A percentile compares a stretch with the other conserved stretches of the same genome.
phyloP scores from a whole-genome alignment of 2,113 vertebrate species.

The Cololabis saira region DNA sequence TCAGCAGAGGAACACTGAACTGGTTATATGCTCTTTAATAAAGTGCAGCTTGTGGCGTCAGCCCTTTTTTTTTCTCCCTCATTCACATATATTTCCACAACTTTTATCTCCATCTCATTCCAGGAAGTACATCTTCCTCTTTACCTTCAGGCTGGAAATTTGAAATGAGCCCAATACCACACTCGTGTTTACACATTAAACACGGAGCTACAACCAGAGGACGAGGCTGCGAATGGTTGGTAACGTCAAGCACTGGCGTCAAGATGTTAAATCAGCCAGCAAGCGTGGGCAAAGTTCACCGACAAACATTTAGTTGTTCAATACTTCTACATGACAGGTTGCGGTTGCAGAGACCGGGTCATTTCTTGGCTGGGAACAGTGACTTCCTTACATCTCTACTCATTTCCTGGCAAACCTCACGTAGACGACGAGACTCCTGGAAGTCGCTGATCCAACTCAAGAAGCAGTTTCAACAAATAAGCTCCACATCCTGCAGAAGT shows the following conservation, averaged over 20 bases:
- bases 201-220: background rate
- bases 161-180: too few relatives aligned
- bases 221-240: background rate
- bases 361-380: background rate
- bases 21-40: too few relatives aligned
- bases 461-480: background rate
- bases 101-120: too few relatives aligned
- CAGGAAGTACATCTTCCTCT: too few relatives aligned
- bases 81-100: too few relatives aligned
- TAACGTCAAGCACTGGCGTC: background rate
- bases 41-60: too few relatives aligned
- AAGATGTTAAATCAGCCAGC: background rate
- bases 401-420: background rate
- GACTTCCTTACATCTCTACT: background rate
- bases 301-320: constrained; percentile 4
- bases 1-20: too few relatives aligned
- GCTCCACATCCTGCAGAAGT: background rate
- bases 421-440: background rate
- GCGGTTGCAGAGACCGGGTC: background rate
- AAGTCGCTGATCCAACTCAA: background rate
- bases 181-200: background rate
- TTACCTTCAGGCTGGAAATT: too few relatives aligned
- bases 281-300: background rate
- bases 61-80: too few relatives aligned
- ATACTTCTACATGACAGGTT: background rate